Conservation (phyloP, 2,888 invertebrate species). For the Tenthredo livida region DNA sequence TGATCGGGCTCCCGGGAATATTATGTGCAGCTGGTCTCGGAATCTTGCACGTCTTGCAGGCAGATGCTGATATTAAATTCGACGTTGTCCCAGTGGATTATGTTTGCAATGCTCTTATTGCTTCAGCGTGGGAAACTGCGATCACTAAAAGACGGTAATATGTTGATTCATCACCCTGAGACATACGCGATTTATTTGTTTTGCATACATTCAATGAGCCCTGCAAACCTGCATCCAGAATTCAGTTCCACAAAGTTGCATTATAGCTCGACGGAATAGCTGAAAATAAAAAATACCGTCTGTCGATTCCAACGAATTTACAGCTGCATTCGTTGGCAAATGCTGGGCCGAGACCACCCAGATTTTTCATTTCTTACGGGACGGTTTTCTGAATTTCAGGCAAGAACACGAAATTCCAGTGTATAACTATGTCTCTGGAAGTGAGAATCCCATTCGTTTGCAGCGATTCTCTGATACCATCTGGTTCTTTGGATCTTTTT, state of each 20-base stretch:
- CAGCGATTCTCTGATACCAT: neutral
- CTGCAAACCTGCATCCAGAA: no score
- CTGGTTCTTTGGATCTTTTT: no score
- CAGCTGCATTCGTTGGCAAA: no score
- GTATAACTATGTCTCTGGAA: conserved; percentile 51
- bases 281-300: no score
- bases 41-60: conserved; percentile 89
- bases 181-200: no score
- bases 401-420: conserved; percentile 47
- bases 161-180: no score
- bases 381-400: no score
- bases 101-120: conserved; percentile 87
- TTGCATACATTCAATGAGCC: no score
- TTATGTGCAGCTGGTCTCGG: conserved; percentile 88
- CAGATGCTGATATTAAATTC: conserved; percentile 81
- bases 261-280: no score
- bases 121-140: conserved; percentile 84
- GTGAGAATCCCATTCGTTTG: conserved; percentile 29
- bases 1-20: conserved; percentile 87
- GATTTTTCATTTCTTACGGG: neutral
- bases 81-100: conserved; percentile 88
- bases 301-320: no score
- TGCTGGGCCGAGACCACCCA: no score
- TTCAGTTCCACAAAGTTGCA: no score
- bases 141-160: conserved; percentile 48